Conservation (phyloP, 2,797 vertebrate species). For the Gastrophryne carolinensis region DNA sequence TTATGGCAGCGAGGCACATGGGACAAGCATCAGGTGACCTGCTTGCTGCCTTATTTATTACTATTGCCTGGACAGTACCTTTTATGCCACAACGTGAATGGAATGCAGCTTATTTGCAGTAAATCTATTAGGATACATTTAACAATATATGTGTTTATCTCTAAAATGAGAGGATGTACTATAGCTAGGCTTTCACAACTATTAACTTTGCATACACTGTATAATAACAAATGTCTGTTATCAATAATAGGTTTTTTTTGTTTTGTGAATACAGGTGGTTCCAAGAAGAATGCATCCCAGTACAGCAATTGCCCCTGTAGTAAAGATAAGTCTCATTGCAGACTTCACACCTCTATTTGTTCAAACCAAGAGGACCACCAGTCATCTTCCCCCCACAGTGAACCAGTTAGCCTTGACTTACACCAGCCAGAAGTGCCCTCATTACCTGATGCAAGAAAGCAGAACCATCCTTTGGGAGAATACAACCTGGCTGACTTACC, state of each 20-base stretch:
- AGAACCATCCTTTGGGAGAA: slow-evolving; percentile 18
- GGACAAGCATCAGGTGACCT: too few relatives aligned
- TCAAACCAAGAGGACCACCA: background rate
- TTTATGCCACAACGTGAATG: too few relatives aligned
- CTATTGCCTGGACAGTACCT: too few relatives aligned
- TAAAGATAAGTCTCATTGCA: slow-evolving; percentile 4
- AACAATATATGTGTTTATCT: too few relatives aligned
- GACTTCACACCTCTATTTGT: background rate
- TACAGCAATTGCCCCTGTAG: background rate
- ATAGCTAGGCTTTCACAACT: too few relatives aligned
- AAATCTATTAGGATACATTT: too few relatives aligned
- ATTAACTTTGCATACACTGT: too few relatives aligned
- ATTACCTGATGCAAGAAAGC: slow-evolving; percentile 22
- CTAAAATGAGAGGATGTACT: too few relatives aligned
- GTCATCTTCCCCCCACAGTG: background rate
- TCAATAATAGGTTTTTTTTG: background rate
- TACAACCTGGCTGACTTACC: slow-evolving; percentile 22
- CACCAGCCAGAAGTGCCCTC: background rate
- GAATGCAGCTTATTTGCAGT: too few relatives aligned
- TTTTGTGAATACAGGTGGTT: background rate
- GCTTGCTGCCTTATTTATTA: too few relatives aligned
- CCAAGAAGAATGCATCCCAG: background rate
- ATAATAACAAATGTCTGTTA: background rate
- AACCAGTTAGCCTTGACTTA: background rate
- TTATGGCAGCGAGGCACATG: too few relatives aligned